These are phyloP conservation scores for Dinomys branickii DNA, from an alignment of 2,113 vertebrate species.

Conservation along the genomic window DNA sequence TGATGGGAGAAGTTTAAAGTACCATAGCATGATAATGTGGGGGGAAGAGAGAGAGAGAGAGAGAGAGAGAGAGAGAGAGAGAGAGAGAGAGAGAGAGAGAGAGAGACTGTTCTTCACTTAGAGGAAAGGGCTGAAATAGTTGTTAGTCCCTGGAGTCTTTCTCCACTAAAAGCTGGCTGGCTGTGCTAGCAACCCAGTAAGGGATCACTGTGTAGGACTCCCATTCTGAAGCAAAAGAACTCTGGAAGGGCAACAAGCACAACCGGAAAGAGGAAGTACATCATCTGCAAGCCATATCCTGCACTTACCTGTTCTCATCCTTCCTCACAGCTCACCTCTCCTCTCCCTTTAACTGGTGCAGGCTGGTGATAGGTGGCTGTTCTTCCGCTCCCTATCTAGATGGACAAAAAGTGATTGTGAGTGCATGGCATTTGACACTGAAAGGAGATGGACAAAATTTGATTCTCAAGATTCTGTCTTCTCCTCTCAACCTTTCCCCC, in stretches of 20 bases:
- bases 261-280: background rate
- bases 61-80: background rate
- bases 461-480: background rate
- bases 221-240: slow-evolving; percentile 31
- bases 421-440: background rate
- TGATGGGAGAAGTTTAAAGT: slow-evolving; percentile 80
- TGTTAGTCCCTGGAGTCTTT: slow-evolving; percentile 50
- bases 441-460: background rate
- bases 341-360: background rate
- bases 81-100: background rate
- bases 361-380: background rate
- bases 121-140: background rate
- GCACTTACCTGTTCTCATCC: background rate
- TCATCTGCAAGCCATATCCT: background rate
- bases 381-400: background rate
- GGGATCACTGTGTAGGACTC: background rate
- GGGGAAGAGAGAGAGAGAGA: background rate
- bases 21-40: slow-evolving; percentile 56
- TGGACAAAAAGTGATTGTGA: background rate
- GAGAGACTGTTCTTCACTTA: background rate
- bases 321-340: background rate
- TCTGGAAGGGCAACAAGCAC: background rate
- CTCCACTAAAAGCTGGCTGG: slow-evolving; percentile 48
- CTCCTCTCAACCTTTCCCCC: background rate
- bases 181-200: background rate